Conservation (phyloP, 2,888 invertebrate genomes). For the Abscondita cerata region DNA sequence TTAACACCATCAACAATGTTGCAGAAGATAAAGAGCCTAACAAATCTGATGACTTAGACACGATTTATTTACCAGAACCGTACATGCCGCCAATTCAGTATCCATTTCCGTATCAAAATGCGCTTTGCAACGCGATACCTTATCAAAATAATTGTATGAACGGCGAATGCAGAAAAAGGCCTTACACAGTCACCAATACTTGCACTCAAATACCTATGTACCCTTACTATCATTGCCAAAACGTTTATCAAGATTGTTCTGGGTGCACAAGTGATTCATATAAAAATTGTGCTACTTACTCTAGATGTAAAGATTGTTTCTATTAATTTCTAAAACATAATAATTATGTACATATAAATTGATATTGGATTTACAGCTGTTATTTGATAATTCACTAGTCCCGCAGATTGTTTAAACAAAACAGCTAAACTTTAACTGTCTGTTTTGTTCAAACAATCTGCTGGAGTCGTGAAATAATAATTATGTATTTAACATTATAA, state of each 20-base stretch:
- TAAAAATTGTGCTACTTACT: constrained; percentile 28
- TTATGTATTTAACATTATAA: too few species aligned
- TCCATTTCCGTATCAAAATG: too few species aligned
- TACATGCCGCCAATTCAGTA: neutral
- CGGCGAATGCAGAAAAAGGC: neutral
- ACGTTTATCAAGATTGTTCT: constrained; percentile 30
- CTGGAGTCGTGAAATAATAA: too few species aligned
- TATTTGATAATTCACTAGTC: too few species aligned
- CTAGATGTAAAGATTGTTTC: constrained; percentile 39
- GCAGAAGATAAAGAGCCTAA: neutral
- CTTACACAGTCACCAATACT: neutral
- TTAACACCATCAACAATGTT: neutral
- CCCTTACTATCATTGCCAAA: constrained; percentile 14
- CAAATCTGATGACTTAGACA: neutral
- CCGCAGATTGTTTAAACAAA: too few species aligned
- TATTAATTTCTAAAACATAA: too few species aligned
- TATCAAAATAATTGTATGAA: neutral
- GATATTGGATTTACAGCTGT: too few species aligned
- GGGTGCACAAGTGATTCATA: constrained; percentile 37
- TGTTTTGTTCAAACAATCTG: too few species aligned
- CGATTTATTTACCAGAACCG: neutral
- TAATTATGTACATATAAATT: too few species aligned
- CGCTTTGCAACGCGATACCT: too few species aligned
- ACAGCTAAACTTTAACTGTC: too few species aligned
- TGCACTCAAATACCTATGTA: neutral